These are phyloP conservation scores for Manacus vitellinus DNA, from an alignment of 2,113 vertebrate species.

Conservation along the genomic window DNA sequence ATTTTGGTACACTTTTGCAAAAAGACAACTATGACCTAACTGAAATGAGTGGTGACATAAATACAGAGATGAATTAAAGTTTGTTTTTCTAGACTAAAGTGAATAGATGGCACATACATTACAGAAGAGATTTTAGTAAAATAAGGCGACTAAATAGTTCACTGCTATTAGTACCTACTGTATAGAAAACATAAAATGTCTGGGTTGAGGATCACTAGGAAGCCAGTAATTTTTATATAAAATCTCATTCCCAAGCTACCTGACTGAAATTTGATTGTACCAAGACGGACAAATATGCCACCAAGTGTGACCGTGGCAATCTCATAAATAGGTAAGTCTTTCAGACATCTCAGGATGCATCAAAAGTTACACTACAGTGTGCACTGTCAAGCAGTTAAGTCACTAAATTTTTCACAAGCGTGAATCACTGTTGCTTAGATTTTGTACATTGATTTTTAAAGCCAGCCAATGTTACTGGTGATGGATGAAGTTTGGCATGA, in stretches of 20 bases:
- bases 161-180: neutral
- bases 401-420: neutral
- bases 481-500: neutral
- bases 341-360: neutral
- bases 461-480: neutral
- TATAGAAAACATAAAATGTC: neutral
- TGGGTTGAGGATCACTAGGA: neutral
- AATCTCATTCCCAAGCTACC: neutral
- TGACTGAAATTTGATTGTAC: neutral
- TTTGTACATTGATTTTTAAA: neutral
- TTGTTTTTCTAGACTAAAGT: neutral
- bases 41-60: neutral
- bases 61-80: constrained; percentile 19
- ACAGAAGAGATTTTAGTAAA: constrained; percentile 42
- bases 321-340: neutral
- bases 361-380: neutral
- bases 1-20: neutral
- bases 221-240: neutral
- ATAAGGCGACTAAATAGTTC: constrained; percentile 3
- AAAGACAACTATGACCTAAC: neutral
- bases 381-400: neutral
- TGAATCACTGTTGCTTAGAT: neutral
- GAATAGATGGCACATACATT: constrained; percentile 37
- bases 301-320: too few relatives aligned
- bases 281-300: neutral